Base-by-base conservation (phyloP, 30 jellyfish, hydroid and myxozoan genomes). In the Catostylus mosaicus region DNA sequence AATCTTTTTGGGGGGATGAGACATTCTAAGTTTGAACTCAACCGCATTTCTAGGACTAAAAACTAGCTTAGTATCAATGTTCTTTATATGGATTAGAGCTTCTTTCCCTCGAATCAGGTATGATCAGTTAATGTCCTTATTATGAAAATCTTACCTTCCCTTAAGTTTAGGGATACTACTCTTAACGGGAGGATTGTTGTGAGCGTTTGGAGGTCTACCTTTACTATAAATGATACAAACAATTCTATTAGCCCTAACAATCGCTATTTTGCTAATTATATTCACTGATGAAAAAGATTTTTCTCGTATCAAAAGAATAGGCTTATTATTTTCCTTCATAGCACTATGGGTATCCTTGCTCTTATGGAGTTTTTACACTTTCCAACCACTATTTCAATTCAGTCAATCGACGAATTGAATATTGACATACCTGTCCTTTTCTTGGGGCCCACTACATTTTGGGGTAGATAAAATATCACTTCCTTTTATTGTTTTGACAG, bases 101-200 rank as follows among this genome's bases (percentile, higher is more conserved):
- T 89, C 97, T 3, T 89, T 46, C 46, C 96, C 96, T 33, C 67
- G 96, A 78, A 62, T 88, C 11, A 88, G 96, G 66, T 84, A 84
- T 62, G 95, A 84, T 23, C 90, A 86, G 57, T 45, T 86, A 77
- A 86, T 86, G 96, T 23, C 32, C 34, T 56, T 88, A 37, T 47
- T 88, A 22, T 88, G 97, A 51, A 88, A 88, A 81, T 69, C 95
- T 0, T 88, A 88, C 60, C 60, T 88, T 2, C 95, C 97, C 0
- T 10, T 57, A 23, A 88, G 90, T 34, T 0, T 88, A 40, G 77
- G 64, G 0, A 0, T 80, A n/a, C 27, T 78, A 0, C 9, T 30
- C 12, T 2, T 85, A 0, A 14, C 67, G 1, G 23, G 59, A 43
- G 1, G 68, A 9, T 0, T 85, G 0, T 14, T 85, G 1, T 63